phyloP scores from a whole-genome alignment of 2,797 vertebrate genomes.

The Forpus xanthops region DNA sequence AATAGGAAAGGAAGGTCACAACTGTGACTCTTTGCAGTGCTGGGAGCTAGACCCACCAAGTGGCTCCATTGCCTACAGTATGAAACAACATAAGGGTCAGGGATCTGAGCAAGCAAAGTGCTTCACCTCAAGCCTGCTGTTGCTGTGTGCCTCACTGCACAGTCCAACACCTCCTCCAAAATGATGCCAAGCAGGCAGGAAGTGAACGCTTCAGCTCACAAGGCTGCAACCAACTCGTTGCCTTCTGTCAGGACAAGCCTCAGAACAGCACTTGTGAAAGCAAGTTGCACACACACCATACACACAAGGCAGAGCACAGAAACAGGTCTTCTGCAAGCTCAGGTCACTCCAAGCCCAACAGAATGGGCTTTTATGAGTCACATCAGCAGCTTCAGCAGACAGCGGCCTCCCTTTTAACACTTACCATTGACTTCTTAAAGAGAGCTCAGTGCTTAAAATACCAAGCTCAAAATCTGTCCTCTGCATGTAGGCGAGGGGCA shows the following conservation, averaged over 20 bases:
- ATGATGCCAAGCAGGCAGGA: not conserved
- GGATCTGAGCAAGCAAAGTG: not conserved
- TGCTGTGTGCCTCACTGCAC: rapidly evolving
- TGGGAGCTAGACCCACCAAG: rapidly evolving
- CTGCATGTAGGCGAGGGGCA: not conserved
- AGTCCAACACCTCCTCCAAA: not conserved
- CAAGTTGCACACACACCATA: not conserved
- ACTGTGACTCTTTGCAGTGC: rapidly evolving
- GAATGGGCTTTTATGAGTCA: not conserved
- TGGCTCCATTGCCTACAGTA: not conserved
- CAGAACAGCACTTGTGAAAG: rapidly evolving
- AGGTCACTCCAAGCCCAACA: not conserved
- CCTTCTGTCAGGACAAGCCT: not conserved
- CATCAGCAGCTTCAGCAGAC: not conserved
- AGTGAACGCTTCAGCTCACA: not conserved
- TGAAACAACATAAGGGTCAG: rapidly evolving
- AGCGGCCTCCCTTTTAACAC: not conserved
- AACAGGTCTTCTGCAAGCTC: not conserved
- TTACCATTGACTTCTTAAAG: not conserved
- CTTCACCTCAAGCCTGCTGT: not conserved
- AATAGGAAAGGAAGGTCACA: rapidly evolving
- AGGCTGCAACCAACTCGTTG: not conserved
- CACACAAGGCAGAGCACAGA: rapidly evolving
- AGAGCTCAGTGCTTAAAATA: not conserved
- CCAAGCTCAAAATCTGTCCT: not conserved